Evolutionary conservation across 1,140 invertebrate genomes (phyloP).

Genomic region (Pseudomyrmex concolor): DNA sequence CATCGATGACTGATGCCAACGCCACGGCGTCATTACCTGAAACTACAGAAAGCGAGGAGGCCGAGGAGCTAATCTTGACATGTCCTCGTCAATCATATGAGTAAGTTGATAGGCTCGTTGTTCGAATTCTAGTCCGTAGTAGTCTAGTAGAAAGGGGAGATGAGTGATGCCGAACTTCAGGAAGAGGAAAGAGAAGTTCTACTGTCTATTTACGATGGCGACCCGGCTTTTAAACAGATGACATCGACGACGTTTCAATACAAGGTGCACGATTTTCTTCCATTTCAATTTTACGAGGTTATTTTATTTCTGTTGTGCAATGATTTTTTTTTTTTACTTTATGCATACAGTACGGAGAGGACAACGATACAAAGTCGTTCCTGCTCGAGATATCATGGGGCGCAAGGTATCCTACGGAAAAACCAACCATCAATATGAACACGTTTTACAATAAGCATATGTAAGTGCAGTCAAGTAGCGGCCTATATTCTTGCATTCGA

Average conservation of each 20-base stretch:
- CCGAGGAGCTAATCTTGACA: not conserved
- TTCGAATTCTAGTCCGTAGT: slow-evolving; percentile 20
- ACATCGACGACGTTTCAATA: slow-evolving; percentile 93
- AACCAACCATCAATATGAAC: slow-evolving; percentile 93
- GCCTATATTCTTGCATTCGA: slow-evolving; percentile 61
- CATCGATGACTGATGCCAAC: no score
- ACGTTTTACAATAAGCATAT: slow-evolving; percentile 97
- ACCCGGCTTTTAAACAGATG: slow-evolving; percentile 93
- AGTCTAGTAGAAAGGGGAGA: slow-evolving; percentile 78
- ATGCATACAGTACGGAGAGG: slow-evolving; percentile 90
- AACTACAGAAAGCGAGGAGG: not conserved
- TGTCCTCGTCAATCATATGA: no score
- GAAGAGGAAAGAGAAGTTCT: slow-evolving; percentile 96
- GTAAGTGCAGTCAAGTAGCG: slow-evolving; percentile 87
- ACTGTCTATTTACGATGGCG: slow-evolving; percentile 97
- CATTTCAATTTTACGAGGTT: no score
- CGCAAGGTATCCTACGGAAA: slow-evolving; percentile 92
- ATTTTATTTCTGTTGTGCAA: no score
- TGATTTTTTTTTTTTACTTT: not conserved
- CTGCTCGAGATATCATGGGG: slow-evolving; percentile 95
- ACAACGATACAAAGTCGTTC: slow-evolving; percentile 92
- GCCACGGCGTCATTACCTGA: no score
- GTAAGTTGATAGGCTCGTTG: no score
- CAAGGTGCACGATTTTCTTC: slow-evolving; percentile 88
- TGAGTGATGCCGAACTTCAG: slow-evolving; percentile 89